Evolutionary conservation across 1,140 invertebrate species (phyloP), one percentile per base, ranked within the genome.

Genomic region (Zaprionus vittiger): DNA sequence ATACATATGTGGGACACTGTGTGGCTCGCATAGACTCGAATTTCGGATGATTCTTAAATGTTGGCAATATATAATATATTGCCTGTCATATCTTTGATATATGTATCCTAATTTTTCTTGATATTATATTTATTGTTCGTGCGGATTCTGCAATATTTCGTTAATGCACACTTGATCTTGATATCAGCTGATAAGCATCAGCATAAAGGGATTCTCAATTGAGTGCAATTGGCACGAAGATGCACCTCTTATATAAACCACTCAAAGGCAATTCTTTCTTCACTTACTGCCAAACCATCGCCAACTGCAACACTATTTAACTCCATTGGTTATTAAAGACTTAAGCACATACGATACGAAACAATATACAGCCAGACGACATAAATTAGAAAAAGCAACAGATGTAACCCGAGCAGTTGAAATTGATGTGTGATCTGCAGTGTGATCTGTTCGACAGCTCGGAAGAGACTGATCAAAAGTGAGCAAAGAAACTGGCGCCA

Each of bases 281-380:
- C 12, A 80, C 66, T 85, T 65, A 85, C 63, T n/a, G 15, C 1
- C 14, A 55, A 7, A 15, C 41, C 68, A 38, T 76, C 59, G 20
- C 80, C 78, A 37, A 84, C 28, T 17, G 81, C 63, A 41, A 89
- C 79, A 77, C 69, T 90, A 34, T 63, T 77, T 1, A 89, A 57
- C 63, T 89, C 84, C 84, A 89, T 20, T 14, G 17, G 15, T 31
- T 28, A 76, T 38, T 52, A n/a, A 31, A 24, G 44, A 67, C 66
- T 17, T 17, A 47, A 47, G 41, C n/a, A 47, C 41, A 17, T 47
- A 17, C n/a, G 7, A 17, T 4, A 17, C n/a, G 7, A 17, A n/a
- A 47, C n/a, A 47, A 20, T 47, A 17, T 47, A 47, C 41, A n/a
- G 6, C 15, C 2, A 17, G 41, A 17, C 17, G 41, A 17, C 17